phyloP scores from a whole-genome alignment of 2,888 invertebrate species.

The Pinctada fucata region DNA sequence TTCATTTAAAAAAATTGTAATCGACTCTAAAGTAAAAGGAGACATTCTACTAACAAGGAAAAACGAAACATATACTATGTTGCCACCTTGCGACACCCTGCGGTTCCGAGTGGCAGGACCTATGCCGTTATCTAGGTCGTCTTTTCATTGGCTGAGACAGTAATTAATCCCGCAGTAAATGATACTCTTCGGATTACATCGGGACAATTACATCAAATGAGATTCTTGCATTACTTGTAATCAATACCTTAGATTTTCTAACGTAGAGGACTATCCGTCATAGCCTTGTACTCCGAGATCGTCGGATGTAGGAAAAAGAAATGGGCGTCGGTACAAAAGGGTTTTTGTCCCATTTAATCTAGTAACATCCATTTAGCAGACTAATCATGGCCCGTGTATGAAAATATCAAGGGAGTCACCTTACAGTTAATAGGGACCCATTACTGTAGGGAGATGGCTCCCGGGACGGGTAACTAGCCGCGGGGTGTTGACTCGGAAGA shows the following conservation, averaged over 20 bases:
- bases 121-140: not conserved
- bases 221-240: not conserved
- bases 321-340: not conserved
- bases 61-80: too few relatives aligned
- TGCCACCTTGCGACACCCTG: too few relatives aligned
- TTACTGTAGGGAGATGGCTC: not conserved
- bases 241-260: not conserved
- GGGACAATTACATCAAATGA: not conserved
- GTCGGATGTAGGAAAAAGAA: not conserved
- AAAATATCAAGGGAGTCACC: not conserved
- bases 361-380: not conserved
- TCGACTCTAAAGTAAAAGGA: too few relatives aligned
- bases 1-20: too few relatives aligned
- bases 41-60: too few relatives aligned
- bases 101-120: too few relatives aligned
- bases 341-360: not conserved
- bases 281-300: not conserved
- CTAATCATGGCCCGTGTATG: not conserved
- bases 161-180: conserved; percentile 15
- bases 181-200: conserved; percentile 18
- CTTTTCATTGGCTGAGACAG: not conserved
- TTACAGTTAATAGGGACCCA: not conserved
- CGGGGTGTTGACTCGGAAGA: not conserved
- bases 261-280: not conserved
- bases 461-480: not conserved